Evolutionary conservation across 1,140 invertebrate genomes (phyloP), one percentile per base, ranked within the genome.

Genomic region (Bilobella aurantiaca): DNA sequence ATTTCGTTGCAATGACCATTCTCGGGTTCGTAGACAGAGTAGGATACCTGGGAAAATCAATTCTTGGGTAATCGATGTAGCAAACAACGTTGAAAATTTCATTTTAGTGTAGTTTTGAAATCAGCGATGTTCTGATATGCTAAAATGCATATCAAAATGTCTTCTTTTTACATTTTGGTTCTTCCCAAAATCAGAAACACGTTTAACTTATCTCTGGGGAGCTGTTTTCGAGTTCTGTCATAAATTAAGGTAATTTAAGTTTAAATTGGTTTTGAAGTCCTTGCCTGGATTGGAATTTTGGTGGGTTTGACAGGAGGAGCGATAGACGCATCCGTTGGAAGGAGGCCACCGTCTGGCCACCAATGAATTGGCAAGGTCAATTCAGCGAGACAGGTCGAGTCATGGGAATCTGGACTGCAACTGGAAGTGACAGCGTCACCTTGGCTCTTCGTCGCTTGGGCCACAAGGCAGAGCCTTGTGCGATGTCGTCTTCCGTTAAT

Each of bases 331-430:
- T 68, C 64, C 49, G 63, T 72, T 69, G 70, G 49, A 74, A 83
- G 0, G 83, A 78, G 3, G n/a, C 84, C 83, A 57, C 86, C 74
- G 0, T 86, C 82, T 25, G 90, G 87, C 91, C 91, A 96, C 91
- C 91, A 95, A 46, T 83, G 82, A 0, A 89, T 85, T 0, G 92
- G 92, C 8, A 96, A 83, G 3, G 84, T 85, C 3, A 86, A 78
- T 58, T 79, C 88, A 1, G 90, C 91, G 47, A 95, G 79, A 73
- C 92, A 96, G 0, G 91, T 91, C 0, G 90, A 90, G 73, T 93
- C 90, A 70, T 91, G 87, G 1, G 87, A 88, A 75, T 91, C 89
- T 0, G 91, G 91, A 73, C 86, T 90, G 77, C 91, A 94, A 1
- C 88, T 86, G 0, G 89, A 87, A 25, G 87, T 86, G 29, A 93